These are phyloP conservation scores for Cremastinae sp. DNA, from an alignment of 2,888 invertebrate species.

Conservation along the genomic window DNA sequence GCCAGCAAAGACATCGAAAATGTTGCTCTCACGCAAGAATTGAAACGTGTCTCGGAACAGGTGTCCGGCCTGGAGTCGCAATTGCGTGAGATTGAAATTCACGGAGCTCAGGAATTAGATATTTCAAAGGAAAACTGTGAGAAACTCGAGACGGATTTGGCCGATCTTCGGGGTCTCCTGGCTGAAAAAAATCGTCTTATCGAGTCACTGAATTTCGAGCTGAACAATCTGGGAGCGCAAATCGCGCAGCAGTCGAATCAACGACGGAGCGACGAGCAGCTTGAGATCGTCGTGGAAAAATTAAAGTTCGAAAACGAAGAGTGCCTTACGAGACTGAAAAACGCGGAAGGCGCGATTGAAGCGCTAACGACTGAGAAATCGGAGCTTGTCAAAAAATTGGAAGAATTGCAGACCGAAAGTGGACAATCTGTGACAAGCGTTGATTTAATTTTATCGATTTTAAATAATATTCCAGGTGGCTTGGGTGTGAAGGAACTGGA, in stretches of 20 bases:
- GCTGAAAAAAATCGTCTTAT: constrained; percentile 61
- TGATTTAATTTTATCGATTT: constrained; percentile 14
- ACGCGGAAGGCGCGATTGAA: constrained; percentile 36
- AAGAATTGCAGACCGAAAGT: constrained; percentile 11
- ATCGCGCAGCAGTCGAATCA: constrained; percentile 48
- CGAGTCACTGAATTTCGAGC: constrained; percentile 59
- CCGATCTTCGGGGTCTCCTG: constrained; percentile 44
- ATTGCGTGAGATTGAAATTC: constrained; percentile 44
- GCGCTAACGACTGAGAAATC: constrained; percentile 11
- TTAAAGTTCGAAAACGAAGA: constrained; percentile 41
- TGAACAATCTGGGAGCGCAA: constrained; percentile 55
- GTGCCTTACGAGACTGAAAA: constrained; percentile 25
- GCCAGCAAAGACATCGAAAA: constrained; percentile 51
- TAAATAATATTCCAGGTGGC: constrained; percentile 2
- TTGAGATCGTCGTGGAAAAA: constrained; percentile 67
- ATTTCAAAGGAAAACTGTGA: constrained; percentile 45
- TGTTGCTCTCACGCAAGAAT: constrained; percentile 56
- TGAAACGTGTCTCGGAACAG: constrained; percentile 52
- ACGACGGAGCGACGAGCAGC: constrained; percentile 38
- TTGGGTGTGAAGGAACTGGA: not conserved
- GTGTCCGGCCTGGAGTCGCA: constrained; percentile 56
- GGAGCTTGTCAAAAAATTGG: constrained; percentile 8
- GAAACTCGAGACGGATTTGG: constrained; percentile 52
- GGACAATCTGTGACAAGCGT: not conserved
- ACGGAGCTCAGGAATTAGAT: constrained; percentile 43